Evolutionary conservation across 2,797 vertebrate genomes (phyloP).

Genomic region (Epinephelus awoara): DNA sequence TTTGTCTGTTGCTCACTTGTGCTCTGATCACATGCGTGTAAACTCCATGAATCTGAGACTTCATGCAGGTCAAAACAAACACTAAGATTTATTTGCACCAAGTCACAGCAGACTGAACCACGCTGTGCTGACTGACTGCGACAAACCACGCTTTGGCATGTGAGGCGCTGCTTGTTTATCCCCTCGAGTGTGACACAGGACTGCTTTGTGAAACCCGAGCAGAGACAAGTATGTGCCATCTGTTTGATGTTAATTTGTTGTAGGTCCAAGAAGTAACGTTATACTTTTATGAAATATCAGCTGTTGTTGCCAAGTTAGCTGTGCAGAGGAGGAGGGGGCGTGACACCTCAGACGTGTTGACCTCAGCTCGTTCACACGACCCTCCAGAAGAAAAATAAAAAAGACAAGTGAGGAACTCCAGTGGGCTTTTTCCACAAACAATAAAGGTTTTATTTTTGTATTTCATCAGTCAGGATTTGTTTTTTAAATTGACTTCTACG

Average conservation of each 20-base stretch:
- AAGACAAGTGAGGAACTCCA: neutral
- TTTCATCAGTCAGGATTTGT: neutral
- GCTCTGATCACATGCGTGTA: neutral
- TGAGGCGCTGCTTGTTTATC: constrained; percentile 31
- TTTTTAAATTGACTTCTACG: too few relatives aligned
- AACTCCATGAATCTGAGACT: constrained; percentile 7
- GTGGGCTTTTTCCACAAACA: neutral
- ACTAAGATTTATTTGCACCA: neutral
- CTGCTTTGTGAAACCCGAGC: constrained; percentile 66
- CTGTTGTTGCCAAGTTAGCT: constrained; percentile 28
- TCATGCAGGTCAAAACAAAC: constrained; percentile 23
- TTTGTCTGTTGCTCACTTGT: neutral
- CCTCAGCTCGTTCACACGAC: constrained; percentile 14
- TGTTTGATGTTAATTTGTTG: constrained; percentile 67
- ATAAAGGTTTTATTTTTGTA: neutral
- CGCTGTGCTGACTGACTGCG: constrained; percentile 21
- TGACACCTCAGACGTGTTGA: constrained; percentile 23
- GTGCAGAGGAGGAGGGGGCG: neutral
- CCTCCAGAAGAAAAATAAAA: neutral
- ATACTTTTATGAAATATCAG: constrained; percentile 60
- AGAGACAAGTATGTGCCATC: constrained; percentile 33
- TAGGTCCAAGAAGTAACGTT: constrained; percentile 55
- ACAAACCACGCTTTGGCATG: constrained; percentile 50
- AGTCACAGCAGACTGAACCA: neutral
- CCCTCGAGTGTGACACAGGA: constrained; percentile 5